A percentile compares a stretch with the other conserved stretches of the same genome.
phyloP scores from a whole-genome alignment of 1,140 invertebrate species.

The Bombus impatiens region DNA sequence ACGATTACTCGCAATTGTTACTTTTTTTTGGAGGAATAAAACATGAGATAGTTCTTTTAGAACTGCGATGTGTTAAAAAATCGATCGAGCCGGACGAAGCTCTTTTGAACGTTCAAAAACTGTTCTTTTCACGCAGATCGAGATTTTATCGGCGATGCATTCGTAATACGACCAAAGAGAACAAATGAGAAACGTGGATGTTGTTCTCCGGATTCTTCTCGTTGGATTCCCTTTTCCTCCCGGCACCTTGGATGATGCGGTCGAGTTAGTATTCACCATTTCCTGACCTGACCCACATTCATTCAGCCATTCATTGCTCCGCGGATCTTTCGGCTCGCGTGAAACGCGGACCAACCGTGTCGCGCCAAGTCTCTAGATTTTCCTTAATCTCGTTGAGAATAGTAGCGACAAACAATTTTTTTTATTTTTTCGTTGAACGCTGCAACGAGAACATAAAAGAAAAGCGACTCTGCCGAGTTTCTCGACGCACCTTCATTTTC shows the following conservation, averaged over 20 bases:
- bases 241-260: slow-evolving; percentile 11
- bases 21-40: too few relatives aligned
- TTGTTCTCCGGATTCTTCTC: slow-evolving; percentile 15
- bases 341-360: neutral
- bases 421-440: neutral
- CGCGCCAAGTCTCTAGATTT: slow-evolving; percentile 1
- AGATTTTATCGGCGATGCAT: slow-evolving; percentile 33
- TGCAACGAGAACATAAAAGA: neutral
- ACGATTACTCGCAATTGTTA: too few relatives aligned
- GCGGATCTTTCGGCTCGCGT: slow-evolving; percentile 16
- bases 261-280: slow-evolving; percentile 26
- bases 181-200: slow-evolving; percentile 15
- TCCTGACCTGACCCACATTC: slow-evolving; percentile 45
- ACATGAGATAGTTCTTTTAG: too few relatives aligned
- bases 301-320: slow-evolving; percentile 35
- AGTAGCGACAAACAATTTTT: neutral
- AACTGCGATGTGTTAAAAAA: neutral
- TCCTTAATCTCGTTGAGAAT: slow-evolving; percentile 30
- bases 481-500: neutral
- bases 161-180: neutral
- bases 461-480: neutral
- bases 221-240: neutral
- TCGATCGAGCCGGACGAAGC: neutral
- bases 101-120: neutral
- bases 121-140: neutral